Conservation (phyloP, 2,888 invertebrate species). For the Dicyrtomina minuta region DNA sequence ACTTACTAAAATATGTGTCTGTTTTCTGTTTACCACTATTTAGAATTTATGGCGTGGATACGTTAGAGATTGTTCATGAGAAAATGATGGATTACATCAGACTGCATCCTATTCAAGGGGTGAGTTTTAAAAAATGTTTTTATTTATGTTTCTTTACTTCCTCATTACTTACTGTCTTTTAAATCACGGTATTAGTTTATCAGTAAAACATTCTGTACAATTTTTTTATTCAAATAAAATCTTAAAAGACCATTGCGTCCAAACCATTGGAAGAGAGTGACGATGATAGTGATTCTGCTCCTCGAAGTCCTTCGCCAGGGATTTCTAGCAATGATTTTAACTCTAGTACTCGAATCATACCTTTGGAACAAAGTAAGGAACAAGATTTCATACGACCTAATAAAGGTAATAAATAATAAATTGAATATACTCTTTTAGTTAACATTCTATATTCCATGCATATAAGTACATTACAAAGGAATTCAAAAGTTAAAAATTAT, state of each 20-base stretch:
- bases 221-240: conserved; percentile 10
- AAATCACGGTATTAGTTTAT: too few species aligned
- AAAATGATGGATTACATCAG: conserved; percentile 50
- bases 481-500: too few species aligned
- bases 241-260: conserved; percentile 22
- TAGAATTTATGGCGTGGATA: conserved; percentile 46
- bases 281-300: conserved; percentile 40
- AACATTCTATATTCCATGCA: too few species aligned
- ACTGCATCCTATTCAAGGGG: conserved; percentile 44
- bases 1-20: too few species aligned
- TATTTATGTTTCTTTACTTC: neutral
- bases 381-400: neutral
- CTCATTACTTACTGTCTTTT: too few species aligned
- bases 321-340: conserved; percentile 2
- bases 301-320: conserved; percentile 47
- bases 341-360: conserved; percentile 24
- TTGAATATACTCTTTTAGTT: neutral
- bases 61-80: conserved; percentile 43
- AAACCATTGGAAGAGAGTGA: conserved; percentile 32
- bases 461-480: too few species aligned
- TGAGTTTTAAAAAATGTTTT: conserved; percentile 18
- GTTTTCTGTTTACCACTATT: neutral
- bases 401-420: neutral
- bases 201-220: too few species aligned
- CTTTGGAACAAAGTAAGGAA: conserved; percentile 15